Evolutionary conservation across 2,797 vertebrate genomes (phyloP).

Genomic region (Crypturellus tataupa): DNA sequence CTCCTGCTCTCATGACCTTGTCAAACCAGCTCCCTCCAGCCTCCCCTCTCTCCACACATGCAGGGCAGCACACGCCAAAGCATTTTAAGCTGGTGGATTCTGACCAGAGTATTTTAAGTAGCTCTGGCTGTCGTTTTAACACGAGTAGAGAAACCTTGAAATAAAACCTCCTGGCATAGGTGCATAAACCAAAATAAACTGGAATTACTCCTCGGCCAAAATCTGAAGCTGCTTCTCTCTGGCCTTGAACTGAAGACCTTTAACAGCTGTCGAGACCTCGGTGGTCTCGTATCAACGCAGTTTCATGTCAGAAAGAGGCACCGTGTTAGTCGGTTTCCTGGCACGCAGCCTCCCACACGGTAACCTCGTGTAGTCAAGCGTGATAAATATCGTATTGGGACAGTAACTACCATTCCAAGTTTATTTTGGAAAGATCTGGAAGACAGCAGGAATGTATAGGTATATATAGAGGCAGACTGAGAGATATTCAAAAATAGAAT

Average conservation of each 20-base stretch:
- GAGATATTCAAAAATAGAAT: background rate
- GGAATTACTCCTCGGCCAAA: background rate
- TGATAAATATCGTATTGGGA: background rate
- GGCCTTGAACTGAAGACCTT: background rate
- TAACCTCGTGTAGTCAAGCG: background rate
- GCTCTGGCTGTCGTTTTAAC: conserved; percentile 31
- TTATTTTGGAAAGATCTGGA: background rate
- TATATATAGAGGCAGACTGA: background rate
- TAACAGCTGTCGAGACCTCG: background rate
- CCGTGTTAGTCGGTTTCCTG: conserved; percentile 36
- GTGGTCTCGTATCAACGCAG: background rate
- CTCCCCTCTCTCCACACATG: background rate
- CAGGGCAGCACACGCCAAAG: background rate
- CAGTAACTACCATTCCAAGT: background rate
- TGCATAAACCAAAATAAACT: background rate
- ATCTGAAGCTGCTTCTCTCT: background rate
- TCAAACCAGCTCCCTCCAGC: background rate
- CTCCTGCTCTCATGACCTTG: background rate
- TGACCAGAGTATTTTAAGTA: conserved; percentile 41
- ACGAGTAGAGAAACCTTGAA: conserved; percentile 22
- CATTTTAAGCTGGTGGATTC: background rate
- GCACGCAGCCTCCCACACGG: background rate
- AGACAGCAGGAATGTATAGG: background rate
- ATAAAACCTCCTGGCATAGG: conserved; percentile 28
- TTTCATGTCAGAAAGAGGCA: background rate